Evolutionary conservation across 2,113 vertebrate genomes (phyloP), one percentile per base, ranked within the genome.

Genomic region (Tricholaema leucomelas): DNA sequence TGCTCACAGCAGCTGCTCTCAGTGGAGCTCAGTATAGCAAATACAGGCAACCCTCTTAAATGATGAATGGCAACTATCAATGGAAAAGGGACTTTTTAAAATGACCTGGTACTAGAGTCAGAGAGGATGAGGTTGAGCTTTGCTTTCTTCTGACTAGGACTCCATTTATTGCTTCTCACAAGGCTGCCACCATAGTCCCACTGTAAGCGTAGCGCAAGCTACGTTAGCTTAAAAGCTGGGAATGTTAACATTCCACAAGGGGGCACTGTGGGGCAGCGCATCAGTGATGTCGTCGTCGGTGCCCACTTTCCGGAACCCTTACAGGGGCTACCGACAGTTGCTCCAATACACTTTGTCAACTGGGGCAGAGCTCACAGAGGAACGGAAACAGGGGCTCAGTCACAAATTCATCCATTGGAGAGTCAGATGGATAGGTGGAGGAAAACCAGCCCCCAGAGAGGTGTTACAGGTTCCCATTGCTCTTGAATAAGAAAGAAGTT

Each of bases 201-300:
- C 28, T 2, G 1, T 2, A 7, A 0, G 0, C 11, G 13, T 12
- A 48, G 21, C 14, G 59, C 36, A 18, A 2, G 20, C 18, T 30
- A 14, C 20, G 1, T 3, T 31, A 79, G 19, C 71, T 27, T 4
- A 48, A 79, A 17, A 76, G 59, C 63, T 72, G 67, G 63, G 87
- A 82, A 52, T 36, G 33, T 36, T 10, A 42, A 27, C 54, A 58
- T 89, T 85, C 93, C 93, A 87, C 93, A 85, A 91, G 85, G 91
- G 90, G 92, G 76, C 93, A 91, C 87, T 94, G 81, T 85, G 71
- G 63, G 82, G 71, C 87, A 95, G 50, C 2, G 3, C 63, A 79
- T 69, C 21, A 1, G 25, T 8, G 28, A 16, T 21, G 10, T 27
- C 35, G 58, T 23, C 38, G 13, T 11, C 20, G 6, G 33, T 0